Conservation (phyloP, 2,888 invertebrate species). For the Drosophila recens region DNA sequence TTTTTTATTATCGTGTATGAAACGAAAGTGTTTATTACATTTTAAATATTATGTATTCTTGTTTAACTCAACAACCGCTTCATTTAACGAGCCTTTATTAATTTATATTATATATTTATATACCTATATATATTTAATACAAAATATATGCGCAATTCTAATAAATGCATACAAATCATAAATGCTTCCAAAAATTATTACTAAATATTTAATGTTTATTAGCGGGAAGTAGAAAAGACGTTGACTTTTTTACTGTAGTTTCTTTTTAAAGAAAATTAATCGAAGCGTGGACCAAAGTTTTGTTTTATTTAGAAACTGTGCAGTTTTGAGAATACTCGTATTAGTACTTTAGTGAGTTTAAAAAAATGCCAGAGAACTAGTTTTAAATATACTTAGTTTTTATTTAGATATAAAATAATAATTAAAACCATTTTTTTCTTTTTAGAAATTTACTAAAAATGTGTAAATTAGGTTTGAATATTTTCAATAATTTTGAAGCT, state of each 20-base stretch:
- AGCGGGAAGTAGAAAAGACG: not conserved
- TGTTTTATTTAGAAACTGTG: not conserved
- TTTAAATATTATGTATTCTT: slow-evolving; percentile 51
- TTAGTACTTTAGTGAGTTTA: too few species aligned
- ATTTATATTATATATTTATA: slow-evolving; percentile 50
- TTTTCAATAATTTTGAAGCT: too few species aligned
- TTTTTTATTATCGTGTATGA: slow-evolving; percentile 32
- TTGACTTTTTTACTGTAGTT: not conserved
- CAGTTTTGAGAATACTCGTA: too few species aligned
- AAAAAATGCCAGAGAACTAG: too few species aligned
- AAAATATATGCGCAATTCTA: slow-evolving; percentile 72
- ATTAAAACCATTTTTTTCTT: too few species aligned
- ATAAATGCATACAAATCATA: slow-evolving; percentile 71
- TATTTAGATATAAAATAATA: too few species aligned
- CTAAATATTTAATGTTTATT: not conserved
- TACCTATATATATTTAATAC: slow-evolving; percentile 45
- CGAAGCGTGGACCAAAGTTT: not conserved
- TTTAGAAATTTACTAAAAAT: too few species aligned
- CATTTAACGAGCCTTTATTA: slow-evolving; percentile 66
- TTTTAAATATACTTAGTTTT: too few species aligned
- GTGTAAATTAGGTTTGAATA: too few species aligned
- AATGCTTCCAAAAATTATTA: slow-evolving; percentile 59
- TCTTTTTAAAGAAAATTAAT: not conserved
- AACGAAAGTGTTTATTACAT: slow-evolving; percentile 38
- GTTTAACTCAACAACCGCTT: slow-evolving; percentile 68